Percentiles rank a stretch among this genome's conserved stretches.
phyloP scores from a whole-genome alignment of 1,140 invertebrate genomes.

The Kradibia gibbosae region DNA sequence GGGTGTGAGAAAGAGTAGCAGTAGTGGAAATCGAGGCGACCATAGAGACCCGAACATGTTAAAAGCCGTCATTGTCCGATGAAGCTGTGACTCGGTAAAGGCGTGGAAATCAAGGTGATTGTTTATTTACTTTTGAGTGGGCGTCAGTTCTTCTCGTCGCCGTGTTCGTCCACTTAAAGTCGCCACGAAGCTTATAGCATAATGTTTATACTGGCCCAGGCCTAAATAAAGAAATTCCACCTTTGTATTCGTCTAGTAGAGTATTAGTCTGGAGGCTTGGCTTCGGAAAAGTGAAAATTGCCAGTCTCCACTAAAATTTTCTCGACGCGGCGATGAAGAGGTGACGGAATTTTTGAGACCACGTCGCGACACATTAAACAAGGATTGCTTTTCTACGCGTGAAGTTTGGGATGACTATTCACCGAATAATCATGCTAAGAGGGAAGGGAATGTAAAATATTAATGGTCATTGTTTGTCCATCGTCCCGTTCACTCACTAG shows the following conservation, averaged over 20 bases:
- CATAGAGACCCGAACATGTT: conserved; percentile 1
- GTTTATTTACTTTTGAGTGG: conserved; percentile 59
- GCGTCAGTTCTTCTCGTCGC: conserved; percentile 30
- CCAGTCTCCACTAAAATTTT: conserved; percentile 40
- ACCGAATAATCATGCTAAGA: not conserved
- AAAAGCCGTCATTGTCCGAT: conserved; percentile 29
- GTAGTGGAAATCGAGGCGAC: conserved; percentile 45
- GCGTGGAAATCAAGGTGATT: conserved; percentile 53
- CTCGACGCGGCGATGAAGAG: conserved; percentile 9
- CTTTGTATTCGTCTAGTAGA: conserved; percentile 17
- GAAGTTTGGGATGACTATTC: not conserved
- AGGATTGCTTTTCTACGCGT: conserved; percentile 14
- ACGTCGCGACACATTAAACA: not conserved
- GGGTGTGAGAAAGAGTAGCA: not conserved
- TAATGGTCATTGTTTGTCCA: conserved; percentile 45
- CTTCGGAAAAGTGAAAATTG: conserved; percentile 50
- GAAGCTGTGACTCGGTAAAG: conserved; percentile 45
- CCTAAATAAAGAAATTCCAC: conserved; percentile 65
- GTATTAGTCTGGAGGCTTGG: not conserved
- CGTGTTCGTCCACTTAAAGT: conserved; percentile 55
- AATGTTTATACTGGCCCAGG: conserved; percentile 33
- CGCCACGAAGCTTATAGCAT: conserved; percentile 34
- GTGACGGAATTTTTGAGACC: not conserved
- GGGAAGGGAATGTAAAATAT: conserved; percentile 27
- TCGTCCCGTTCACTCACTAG: not conserved